Base-by-base conservation (phyloP, 2,888 invertebrate species). In the Orthosia incerta region DNA sequence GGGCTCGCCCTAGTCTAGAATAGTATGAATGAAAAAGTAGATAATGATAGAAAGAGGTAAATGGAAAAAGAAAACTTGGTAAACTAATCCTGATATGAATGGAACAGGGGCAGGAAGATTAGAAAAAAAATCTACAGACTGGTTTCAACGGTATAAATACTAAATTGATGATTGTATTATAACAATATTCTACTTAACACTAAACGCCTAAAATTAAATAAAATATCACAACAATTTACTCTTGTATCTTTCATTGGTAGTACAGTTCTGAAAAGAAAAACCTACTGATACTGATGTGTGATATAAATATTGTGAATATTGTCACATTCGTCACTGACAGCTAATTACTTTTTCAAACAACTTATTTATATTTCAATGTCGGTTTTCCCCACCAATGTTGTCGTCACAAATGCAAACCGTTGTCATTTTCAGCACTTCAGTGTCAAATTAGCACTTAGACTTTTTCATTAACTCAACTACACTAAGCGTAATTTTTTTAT, bases 301-400 rank as follows among this genome's bases (percentile, higher is more conserved):
- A 23, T 31, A 53, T 20, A 48, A 48, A 56, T 50, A 57, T 20
- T 26, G 18, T 26, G 15, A 48, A 26, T 48, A 20, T 50, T 11
- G 13, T 45, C 45, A 51, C 26, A 20, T 16, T 26, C 39, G 23
- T 31, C 26, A 57, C 26, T 45, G 11, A 16, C 11, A 64, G 31
- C 45, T 13, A 51, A 76, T 70, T 56, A 23, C 7, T n/a, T 50
- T 39, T 13, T 4, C 20, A 59, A 73, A 73, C n/a, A n/a, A 31
- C 16, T 16, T n/a, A 61, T 50, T 55, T 55, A 15, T 50, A 55
- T 50, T 67, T 72, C 50, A 13, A 3, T 7, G 12, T 5, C 0
- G 31, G 76, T 57, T 63, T 70, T 63, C 0, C 46, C 70, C 15
- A 9, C 4, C 12, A 13, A 1, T 31, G 20, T 59, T n/a, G 13